These are phyloP conservation scores for Perccottus glenii DNA, from an alignment of 2,113 vertebrate species.

Conservation along the genomic window DNA sequence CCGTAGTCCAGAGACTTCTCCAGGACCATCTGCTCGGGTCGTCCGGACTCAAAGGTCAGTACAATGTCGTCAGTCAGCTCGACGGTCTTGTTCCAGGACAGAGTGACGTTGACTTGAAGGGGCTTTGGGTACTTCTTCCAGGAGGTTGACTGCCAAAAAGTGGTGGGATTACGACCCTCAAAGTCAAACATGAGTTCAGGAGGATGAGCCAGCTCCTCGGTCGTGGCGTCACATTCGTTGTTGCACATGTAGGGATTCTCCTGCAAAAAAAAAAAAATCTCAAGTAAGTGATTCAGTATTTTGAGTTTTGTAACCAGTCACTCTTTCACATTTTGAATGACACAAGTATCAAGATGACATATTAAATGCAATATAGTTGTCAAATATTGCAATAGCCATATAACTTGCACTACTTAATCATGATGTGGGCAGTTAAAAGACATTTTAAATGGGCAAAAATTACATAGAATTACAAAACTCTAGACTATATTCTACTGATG, in stretches of 20 bases:
- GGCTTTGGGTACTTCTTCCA: constrained; percentile 97
- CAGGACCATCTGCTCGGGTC: constrained; percentile 98
- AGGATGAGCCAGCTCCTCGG: constrained; percentile 94
- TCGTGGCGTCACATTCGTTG: constrained; percentile 94
- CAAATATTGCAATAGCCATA: no score
- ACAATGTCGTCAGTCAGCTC: constrained; percentile 98
- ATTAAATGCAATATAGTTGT: no score
- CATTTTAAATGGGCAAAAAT: no score
- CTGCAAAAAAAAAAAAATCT: constrained; percentile 72
- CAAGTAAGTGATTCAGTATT: not conserved
- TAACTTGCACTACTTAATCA: no score
- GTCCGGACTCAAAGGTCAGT: constrained; percentile 96
- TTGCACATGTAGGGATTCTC: constrained; percentile 99
- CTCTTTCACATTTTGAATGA: not conserved
- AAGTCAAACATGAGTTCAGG: constrained; percentile 97
- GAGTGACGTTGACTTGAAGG: constrained; percentile 94
- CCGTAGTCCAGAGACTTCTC: constrained; percentile 98
- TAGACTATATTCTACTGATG: no score
- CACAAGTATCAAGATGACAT: no score
- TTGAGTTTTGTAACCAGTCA: not conserved
- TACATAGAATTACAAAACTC: no score
- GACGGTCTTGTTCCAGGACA: constrained; percentile 99
- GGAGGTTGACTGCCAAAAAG: constrained; percentile 97
- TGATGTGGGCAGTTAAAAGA: no score
- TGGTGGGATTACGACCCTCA: constrained; percentile 95